Percentiles rank a stretch among this genome's conserved stretches.
Evolutionary conservation across 1,140 invertebrate species (phyloP).

Genomic region (Drosophila pachea): DNA sequence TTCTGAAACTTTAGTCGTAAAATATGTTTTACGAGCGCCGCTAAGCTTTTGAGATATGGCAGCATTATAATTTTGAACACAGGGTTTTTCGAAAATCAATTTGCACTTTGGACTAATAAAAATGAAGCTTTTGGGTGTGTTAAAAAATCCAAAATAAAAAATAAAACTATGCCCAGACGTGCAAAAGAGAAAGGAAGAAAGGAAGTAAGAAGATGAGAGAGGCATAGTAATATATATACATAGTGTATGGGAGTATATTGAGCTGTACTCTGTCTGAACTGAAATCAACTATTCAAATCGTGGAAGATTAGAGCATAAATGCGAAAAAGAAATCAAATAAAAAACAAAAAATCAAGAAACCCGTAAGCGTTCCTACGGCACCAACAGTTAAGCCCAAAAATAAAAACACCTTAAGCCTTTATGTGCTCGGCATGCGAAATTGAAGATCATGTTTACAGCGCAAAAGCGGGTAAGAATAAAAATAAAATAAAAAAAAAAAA

Average conservation of each 20-base stretch:
- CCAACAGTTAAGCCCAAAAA: slow-evolving; percentile 39
- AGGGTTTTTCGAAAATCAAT: slow-evolving; percentile 29
- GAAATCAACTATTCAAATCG: slow-evolving; percentile 32
- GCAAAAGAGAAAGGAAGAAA: not conserved
- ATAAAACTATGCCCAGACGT: not conserved
- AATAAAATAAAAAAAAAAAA: slow-evolving; percentile 14
- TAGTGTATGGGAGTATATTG: not conserved
- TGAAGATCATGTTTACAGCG: slow-evolving; percentile 33
- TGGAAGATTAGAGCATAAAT: slow-evolving; percentile 27
- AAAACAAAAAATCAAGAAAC: slow-evolving; percentile 6
- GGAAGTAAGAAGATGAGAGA: not conserved
- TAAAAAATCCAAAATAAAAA: slow-evolving; percentile 4
- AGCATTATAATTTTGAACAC: slow-evolving; percentile 39
- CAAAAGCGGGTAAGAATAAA: not conserved
- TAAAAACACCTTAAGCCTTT: slow-evolving; percentile 24
- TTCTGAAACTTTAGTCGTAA: slow-evolving; percentile 30
- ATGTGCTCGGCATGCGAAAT: slow-evolving; percentile 45
- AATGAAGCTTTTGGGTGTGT: slow-evolving; percentile 28
- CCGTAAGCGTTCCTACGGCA: slow-evolving; percentile 28
- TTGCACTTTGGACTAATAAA: slow-evolving; percentile 29
- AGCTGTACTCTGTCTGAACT: slow-evolving; percentile 14
- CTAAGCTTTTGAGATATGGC: slow-evolving; percentile 31
- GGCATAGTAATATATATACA: no score
- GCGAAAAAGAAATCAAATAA: slow-evolving; percentile 5
- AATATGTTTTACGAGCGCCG: slow-evolving; percentile 37